Evolutionary conservation across 2,888 invertebrate genomes (phyloP).

Genomic region (Caradrina clavipalpis): DNA sequence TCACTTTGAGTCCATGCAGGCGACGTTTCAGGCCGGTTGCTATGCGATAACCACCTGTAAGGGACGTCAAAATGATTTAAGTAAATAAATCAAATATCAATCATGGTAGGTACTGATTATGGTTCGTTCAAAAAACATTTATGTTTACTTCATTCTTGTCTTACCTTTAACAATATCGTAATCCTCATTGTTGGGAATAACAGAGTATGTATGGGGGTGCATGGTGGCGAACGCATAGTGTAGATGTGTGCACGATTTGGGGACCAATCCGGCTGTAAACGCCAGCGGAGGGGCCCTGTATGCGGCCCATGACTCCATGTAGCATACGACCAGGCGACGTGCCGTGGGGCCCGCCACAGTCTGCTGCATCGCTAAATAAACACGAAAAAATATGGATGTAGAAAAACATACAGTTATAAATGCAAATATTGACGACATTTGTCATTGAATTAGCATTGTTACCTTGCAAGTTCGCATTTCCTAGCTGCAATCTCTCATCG

Average conservation of each 20-base stretch:
- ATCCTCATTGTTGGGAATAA: slow-evolving; percentile 92
- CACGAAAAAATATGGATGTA: slow-evolving; percentile 28
- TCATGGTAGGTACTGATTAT: not conserved
- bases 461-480: slow-evolving; percentile 88
- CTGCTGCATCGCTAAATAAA: slow-evolving; percentile 82
- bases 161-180: slow-evolving; percentile 94
- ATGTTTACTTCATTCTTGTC: not conserved
- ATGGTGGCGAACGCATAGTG: slow-evolving; percentile 94
- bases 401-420: not conserved
- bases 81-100: not conserved
- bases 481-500: slow-evolving; percentile 83
- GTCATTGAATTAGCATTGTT: slow-evolving; percentile 38
- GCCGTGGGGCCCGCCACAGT: slow-evolving; percentile 72
- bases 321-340: slow-evolving; percentile 92
- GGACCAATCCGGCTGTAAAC: slow-evolving; percentile 92
- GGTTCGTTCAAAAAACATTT: not conserved
- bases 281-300: slow-evolving; percentile 93
- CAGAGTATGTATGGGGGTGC: slow-evolving; percentile 92
- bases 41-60: slow-evolving; percentile 93
- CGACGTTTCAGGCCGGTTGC: slow-evolving; percentile 92
- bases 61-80: not conserved
- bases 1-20: slow-evolving; percentile 92
- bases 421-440: slow-evolving; percentile 24
- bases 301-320: slow-evolving; percentile 92
- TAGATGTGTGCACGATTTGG: slow-evolving; percentile 94